Evolutionary conservation across 2,888 invertebrate species (phyloP).

Genomic region (Nematopogon swammerdamellus): DNA sequence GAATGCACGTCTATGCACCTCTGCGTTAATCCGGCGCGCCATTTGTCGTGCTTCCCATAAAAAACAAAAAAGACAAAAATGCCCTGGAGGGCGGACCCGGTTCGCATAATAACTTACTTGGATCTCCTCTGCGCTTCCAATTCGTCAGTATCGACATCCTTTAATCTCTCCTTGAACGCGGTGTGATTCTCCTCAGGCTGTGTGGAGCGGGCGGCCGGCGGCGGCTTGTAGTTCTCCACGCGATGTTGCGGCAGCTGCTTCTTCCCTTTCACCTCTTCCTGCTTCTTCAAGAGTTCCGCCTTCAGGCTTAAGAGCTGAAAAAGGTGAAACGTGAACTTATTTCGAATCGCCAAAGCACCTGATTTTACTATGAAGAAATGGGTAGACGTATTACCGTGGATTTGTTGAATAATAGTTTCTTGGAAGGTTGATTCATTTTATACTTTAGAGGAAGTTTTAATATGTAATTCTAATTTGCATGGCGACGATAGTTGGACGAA

Average conservation of each 20-base stretch:
- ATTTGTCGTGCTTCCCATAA: too few species aligned
- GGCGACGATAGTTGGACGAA: too few species aligned
- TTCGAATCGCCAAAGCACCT: too few species aligned
- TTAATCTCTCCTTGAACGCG: conserved; percentile 31
- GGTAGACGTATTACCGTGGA: conserved; percentile 39
- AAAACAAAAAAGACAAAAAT: too few species aligned
- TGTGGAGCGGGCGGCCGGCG: conserved; percentile 31
- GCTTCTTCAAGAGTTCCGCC: conserved; percentile 84
- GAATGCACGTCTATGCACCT: too few species aligned
- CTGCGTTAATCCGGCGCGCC: too few species aligned
- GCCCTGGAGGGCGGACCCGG: too few species aligned
- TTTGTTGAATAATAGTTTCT: conserved; percentile 50
- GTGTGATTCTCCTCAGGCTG: conserved; percentile 36
- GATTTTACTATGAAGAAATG: neutral
- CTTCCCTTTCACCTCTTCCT: conserved; percentile 73
- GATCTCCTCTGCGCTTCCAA: conserved; percentile 44
- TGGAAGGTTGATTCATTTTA: conserved; percentile 33
- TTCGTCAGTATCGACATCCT: conserved; percentile 36
- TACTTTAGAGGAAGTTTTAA: too few species aligned
- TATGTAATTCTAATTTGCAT: conserved; percentile 14
- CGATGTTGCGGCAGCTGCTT: conserved; percentile 54
- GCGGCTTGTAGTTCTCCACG: conserved; percentile 47
- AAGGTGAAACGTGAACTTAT: too few species aligned
- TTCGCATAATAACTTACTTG: conserved; percentile 27
- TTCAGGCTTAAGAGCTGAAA: conserved; percentile 74